phyloP scores from a whole-genome alignment of 2,888 invertebrate genomes.

The Rotaria sp. region DNA sequence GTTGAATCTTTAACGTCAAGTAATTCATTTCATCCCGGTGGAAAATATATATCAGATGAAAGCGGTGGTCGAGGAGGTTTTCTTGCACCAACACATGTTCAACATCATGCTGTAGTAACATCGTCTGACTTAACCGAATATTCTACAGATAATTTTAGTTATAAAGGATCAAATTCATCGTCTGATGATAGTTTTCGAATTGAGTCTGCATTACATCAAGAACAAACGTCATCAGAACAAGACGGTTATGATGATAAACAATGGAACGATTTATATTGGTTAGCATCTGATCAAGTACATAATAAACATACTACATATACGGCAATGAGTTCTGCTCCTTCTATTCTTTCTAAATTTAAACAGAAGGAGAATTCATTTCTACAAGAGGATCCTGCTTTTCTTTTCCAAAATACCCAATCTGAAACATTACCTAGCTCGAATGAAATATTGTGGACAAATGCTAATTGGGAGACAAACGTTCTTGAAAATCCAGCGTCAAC shows the following conservation, averaged over 20 bases:
- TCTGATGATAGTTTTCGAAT: background rate
- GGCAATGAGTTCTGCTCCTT: background rate
- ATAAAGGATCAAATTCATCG: background rate
- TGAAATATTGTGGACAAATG: too few species aligned
- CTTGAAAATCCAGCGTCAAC: background rate
- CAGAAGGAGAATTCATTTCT: background rate
- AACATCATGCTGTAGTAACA: background rate
- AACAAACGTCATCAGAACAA: background rate
- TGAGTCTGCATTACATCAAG: background rate
- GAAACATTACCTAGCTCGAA: background rate
- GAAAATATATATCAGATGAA: background rate
- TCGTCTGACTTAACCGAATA: background rate
- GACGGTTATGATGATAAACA: background rate
- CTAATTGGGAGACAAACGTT: too few species aligned
- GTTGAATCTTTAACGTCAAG: background rate
- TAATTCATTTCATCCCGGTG: background rate
- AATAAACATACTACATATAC: background rate
- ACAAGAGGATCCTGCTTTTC: background rate
- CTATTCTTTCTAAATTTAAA: background rate
- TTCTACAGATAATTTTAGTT: background rate
- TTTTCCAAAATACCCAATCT: background rate
- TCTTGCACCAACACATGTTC: too few species aligned
- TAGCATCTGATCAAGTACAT: background rate
- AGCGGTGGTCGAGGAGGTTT: too few species aligned
- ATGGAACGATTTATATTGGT: background rate